Conservation (phyloP, 2,888 invertebrate species). For the Sialis lutaria region DNA sequence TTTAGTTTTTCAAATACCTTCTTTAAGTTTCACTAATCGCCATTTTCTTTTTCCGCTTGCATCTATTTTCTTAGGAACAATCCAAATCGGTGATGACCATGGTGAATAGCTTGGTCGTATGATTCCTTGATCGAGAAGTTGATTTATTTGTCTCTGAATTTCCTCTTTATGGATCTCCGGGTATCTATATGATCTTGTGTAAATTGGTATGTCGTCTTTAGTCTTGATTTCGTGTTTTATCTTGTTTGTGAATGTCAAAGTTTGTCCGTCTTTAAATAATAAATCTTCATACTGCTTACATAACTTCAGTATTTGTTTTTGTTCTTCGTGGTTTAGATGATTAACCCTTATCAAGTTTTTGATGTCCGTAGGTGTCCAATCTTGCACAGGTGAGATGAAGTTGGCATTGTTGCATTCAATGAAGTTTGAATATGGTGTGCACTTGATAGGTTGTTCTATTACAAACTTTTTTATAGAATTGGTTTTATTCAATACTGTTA, state of each 20-base stretch:
- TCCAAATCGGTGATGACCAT: slow-evolving; percentile 18
- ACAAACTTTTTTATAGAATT: neutral
- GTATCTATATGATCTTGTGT: slow-evolving; percentile 13
- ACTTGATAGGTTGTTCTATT: neutral
- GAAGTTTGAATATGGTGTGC: neutral
- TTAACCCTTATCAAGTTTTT: neutral
- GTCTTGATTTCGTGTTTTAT: slow-evolving; percentile 13
- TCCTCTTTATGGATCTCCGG: slow-evolving; percentile 14
- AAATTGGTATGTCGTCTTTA: slow-evolving; percentile 13
- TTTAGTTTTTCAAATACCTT: slow-evolving; percentile 12
- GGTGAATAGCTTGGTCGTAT: slow-evolving; percentile 17
- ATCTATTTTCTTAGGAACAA: slow-evolving; percentile 20
- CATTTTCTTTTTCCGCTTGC: slow-evolving; percentile 16
- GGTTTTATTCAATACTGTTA: neutral
- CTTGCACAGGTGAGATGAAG: neutral
- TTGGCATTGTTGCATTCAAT: neutral
- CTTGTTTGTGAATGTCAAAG: slow-evolving; percentile 11
- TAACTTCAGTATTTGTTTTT: neutral
- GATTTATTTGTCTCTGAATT: slow-evolving; percentile 15
- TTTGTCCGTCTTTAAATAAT: slow-evolving; percentile 7
- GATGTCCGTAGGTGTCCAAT: neutral
- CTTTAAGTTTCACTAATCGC: slow-evolving; percentile 14
- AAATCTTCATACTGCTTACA: slow-evolving; percentile 9
- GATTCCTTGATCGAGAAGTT: slow-evolving; percentile 16
- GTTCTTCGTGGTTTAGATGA: neutral